Evolutionary conservation across 2,113 vertebrate species (phyloP), one percentile per base, ranked within the genome.

Genomic region (Dicaeum eximium): DNA sequence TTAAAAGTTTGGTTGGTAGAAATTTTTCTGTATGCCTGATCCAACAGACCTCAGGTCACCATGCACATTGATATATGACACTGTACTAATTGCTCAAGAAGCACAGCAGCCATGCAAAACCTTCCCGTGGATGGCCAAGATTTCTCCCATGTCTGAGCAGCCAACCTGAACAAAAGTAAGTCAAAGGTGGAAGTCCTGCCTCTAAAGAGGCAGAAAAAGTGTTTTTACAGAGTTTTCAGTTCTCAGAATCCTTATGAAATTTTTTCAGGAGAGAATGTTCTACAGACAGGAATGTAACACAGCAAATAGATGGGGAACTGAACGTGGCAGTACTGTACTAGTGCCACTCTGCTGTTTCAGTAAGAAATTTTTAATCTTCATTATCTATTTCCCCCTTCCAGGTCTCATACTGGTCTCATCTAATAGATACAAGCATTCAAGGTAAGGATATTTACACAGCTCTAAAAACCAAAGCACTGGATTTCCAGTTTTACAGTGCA

Each of bases 51-150:
- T 61, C 31, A 31, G 0, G 0, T 23, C 69, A 77, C 13, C 50
- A 6, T 3, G 10, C 23, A 33, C 47, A 20, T 2, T 9, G 37
- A 56, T 21, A 22, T 17, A 56, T 4, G 15, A 51, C 21, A 44
- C 45, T 53, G 27, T 15, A 47, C 7, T 15, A 48, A 61, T 1
- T n/a, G 38, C 66, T 88, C n/a, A 54, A 23, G 15, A 66, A 53
- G 53, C 7, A 53, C 71, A 69, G 54, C 13, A 20, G 2, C 30
- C 47, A 35, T 5, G 3, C 28, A 74, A 89, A 94, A 51, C 21
- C 28, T 10, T 62, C 53, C 69, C 40, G 27, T 0, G 0, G 17
- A 35, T 3, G 3, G 22, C 21, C 3, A 1, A 78, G 21, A 12
- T 8, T 61, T 80, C 67, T 64, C 2, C 1, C 12, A 1, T 0